Conservation (phyloP, 2,888 invertebrate species). For the Heliconius hortense region DNA sequence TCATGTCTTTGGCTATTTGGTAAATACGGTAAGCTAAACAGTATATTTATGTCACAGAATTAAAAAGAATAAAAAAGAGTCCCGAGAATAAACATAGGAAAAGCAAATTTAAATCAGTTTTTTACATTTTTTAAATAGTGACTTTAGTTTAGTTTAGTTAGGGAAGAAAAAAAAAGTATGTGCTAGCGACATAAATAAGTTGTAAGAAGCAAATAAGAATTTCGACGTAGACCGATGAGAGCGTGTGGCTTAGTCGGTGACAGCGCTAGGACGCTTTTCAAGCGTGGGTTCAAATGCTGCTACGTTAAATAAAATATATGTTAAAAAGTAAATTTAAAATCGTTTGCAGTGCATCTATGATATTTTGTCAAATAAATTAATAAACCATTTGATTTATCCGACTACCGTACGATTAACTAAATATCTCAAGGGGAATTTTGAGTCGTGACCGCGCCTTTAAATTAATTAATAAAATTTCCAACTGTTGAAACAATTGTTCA, state of each 20-base stretch:
- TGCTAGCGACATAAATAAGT: too few relatives aligned
- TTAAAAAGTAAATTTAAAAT: constrained; percentile 38
- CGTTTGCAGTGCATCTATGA: constrained; percentile 35
- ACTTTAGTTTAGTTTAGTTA: too few relatives aligned
- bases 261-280: too few relatives aligned
- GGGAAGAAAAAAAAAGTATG: too few relatives aligned
- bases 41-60: neutral
- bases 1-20: neutral
- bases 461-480: constrained; percentile 48
- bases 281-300: too few relatives aligned
- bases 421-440: constrained; percentile 43
- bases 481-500: constrained; percentile 47
- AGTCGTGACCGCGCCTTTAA: constrained; percentile 46
- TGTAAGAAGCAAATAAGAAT: too few relatives aligned
- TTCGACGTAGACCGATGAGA: too few relatives aligned
- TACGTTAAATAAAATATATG: too few relatives aligned
- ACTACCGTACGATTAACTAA: constrained; percentile 39
- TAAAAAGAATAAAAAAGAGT: constrained; percentile 27
- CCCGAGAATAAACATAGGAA: neutral
- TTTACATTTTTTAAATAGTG: too few relatives aligned
- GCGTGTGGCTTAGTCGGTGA: too few relatives aligned
- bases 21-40: neutral
- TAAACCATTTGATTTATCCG: constrained; percentile 41
- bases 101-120: too few relatives aligned
- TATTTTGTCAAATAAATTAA: constrained; percentile 44